Conservation (phyloP, 2,888 invertebrate genomes). For the Tachina grossa region DNA sequence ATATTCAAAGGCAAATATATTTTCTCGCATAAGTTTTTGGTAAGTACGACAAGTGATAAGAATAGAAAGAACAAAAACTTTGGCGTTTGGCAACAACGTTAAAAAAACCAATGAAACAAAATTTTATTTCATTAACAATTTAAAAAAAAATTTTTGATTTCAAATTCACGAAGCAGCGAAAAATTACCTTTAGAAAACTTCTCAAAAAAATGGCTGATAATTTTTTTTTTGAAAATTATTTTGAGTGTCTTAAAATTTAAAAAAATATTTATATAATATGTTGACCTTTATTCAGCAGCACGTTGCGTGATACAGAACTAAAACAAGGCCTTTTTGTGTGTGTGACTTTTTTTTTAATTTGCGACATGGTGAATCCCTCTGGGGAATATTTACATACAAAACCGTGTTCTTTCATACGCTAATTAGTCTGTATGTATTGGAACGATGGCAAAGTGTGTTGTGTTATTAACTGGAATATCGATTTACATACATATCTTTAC, state of each 20-base stretch:
- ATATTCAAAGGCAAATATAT: constrained; percentile 85
- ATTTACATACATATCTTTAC: background rate
- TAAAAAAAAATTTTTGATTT: constrained; percentile 15
- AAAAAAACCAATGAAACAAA: background rate
- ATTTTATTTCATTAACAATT: constrained; percentile 5
- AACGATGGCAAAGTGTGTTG: background rate
- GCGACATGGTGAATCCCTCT: background rate
- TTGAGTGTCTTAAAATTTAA: background rate
- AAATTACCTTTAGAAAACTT: background rate
- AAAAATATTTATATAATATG: background rate
- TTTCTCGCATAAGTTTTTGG: constrained; percentile 87
- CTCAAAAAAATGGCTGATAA: constrained; percentile 8
- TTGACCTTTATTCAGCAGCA: background rate
- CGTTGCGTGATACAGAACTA: background rate
- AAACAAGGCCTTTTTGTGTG: background rate
- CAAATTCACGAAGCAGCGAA: background rate
- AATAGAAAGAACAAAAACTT: background rate
- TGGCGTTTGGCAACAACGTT: constrained; percentile 23
- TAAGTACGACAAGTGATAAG: constrained; percentile 81
- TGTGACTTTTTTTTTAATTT: background rate
- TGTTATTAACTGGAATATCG: background rate
- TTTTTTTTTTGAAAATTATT: constrained; percentile 10
- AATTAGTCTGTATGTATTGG: background rate
- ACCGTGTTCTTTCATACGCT: background rate
- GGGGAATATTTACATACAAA: background rate